Base-by-base conservation (phyloP, 2,888 invertebrate genomes). In the Leptarthrus brevirostris region DNA sequence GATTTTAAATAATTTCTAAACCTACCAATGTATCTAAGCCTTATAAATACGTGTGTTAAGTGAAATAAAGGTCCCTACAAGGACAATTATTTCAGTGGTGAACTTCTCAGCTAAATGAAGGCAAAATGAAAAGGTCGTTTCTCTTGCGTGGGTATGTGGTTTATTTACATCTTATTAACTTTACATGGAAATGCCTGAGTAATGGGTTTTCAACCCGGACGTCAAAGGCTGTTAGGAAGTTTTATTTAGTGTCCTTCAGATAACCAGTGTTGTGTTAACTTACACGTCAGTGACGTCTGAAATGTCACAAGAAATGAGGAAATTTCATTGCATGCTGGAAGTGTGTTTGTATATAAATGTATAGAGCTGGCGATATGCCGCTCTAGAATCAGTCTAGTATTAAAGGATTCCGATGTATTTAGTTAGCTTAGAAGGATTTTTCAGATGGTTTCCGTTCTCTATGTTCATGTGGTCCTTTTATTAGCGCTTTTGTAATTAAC, bases 371-470 rank as follows among this genome's bases (percentile, higher is more conserved):
- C 24, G 47, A 14, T 18, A 26, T n/a, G 47, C 40, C 24, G 22
- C 54, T 54, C n/a, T 47, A 30, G 54, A 40, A 40, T 40, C 66
- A 53, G 20, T 36, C 36, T 26, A 40, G 74, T 66, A 74, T 74
- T 74, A 74, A 74, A 30, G 74, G 74, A 74, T 74, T 54, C 66
- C 40, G 26, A 30, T 26, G 74, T 69, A 69, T 74, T 74, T 74
- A 74, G 74, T 74, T 74, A 69, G 74, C 69, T 74, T 74, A 74
- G 70, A 74, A 74, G 74, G 74, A 69, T 74, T 74, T 73, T 74
- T 74, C 70, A 69, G 70, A 74, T 69, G 70, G 71, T 70, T 73
- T 71, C 58, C 69, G 70, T 56, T 70, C 70, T 40, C 3, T 54
- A 12, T 54, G 40, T 54, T 66, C 73, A 66, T 73, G 73, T 74